Evolutionary conservation across 2,888 invertebrate species (phyloP), one percentile per base, ranked within the genome.

Genomic region (Xylophagus ater): DNA sequence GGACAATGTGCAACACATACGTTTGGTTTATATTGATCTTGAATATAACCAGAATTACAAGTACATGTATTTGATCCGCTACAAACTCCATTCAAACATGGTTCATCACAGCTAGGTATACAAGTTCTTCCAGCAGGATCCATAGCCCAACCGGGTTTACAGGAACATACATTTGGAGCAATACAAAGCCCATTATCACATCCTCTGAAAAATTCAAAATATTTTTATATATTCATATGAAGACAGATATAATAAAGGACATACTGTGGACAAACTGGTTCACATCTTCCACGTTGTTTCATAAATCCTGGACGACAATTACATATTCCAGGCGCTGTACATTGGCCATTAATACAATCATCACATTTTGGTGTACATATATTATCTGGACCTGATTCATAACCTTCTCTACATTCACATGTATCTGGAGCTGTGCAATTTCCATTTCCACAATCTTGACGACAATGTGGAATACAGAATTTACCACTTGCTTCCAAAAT

Each of bases 31-130:
- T 42, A 29, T 3, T 58, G 59, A 45, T 74, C 72, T 20, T 52
- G 41, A 1, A 62, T 47, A 41, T 70, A 75, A 25, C 76, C 77
- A 9, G 60, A 43, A 40, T 70, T 68, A 46, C 76, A 77, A 6
- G 65, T 63, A 55, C 84, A 85, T 2, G 65, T 60, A 46, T 74
- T 72, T 8, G 42, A 62, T 58, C 63, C 83, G 74, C 72, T 69
- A 54, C 84, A 85, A 19, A 70, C 64, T 13, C 80, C 82, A 49
- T 83, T 81, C 36, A 76, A 56, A 49, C 84, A 85, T 7, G 74
- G 73, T 17, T 68, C 64, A 4, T 73, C 69, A 53, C 84, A 84
- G 40, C 63, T 60, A 3, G 72, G 66, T 7, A 68, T 55, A 48
- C 74, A 74, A 42, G 61, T 64, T 17, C 56, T 57, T 4, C 60